phyloP scores from a whole-genome alignment of 2,888 invertebrate species.

The Diarsia rubi region DNA sequence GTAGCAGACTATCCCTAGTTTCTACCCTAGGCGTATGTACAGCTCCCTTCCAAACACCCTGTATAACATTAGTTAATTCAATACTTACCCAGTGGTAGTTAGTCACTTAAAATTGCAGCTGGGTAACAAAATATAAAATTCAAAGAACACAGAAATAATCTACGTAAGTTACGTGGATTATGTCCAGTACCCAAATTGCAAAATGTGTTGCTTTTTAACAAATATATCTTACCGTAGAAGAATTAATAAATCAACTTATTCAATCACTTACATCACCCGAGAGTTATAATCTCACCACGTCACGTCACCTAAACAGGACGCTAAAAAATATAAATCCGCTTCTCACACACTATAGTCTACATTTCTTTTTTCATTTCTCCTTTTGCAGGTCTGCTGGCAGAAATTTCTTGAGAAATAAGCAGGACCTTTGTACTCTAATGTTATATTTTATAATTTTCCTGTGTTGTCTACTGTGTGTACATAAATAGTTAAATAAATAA shows the following conservation, averaged over 20 bases:
- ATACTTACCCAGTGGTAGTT: background rate
- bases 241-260: background rate
- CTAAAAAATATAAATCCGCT: background rate
- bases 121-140: background rate
- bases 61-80: background rate
- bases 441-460: too few species aligned
- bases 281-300: constrained; percentile 1
- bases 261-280: background rate
- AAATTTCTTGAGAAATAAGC: too few species aligned
- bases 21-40: too few species aligned
- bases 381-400: too few species aligned
- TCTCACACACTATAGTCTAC: too few species aligned
- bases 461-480: too few species aligned
- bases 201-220: background rate
- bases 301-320: background rate
- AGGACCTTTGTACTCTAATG: too few species aligned
- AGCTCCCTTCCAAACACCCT: too few species aligned
- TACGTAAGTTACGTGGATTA: background rate
- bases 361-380: too few species aligned
- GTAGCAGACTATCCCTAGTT: too few species aligned
- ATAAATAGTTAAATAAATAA: too few species aligned
- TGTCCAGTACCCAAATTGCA: background rate
- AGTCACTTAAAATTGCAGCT: background rate
- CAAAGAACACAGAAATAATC: too few species aligned
- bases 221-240: background rate